Base-by-base conservation (phyloP, 2,888 invertebrate genomes). In the Mesorhabditis spiculigera region DNA sequence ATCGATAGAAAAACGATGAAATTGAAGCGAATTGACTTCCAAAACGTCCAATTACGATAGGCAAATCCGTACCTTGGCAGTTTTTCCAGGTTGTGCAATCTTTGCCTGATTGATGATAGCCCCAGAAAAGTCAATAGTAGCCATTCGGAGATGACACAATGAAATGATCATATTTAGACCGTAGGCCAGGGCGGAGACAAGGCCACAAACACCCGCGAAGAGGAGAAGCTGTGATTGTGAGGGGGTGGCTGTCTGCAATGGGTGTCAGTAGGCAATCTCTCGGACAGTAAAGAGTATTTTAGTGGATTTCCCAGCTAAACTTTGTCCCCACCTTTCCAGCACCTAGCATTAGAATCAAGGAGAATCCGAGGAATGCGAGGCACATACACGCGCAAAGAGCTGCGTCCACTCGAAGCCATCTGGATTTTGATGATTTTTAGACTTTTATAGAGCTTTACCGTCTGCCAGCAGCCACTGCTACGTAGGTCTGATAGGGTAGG, bases 401-500 rank as follows among this genome's bases (percentile, higher is more conserved):
- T n/a, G 58, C 58, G 58, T 50, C 58, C 1, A 50, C 58, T 50
- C 58, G 8, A 10, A 50, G 58, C 58, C 58, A 50, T 50, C 58
- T 50, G n/a, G n/a, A 50, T n/a, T 10, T 50, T 50, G 8, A 10
- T 10, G n/a, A n/a, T 50, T 50, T 50, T n/a, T 50, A 50, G 58
- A 50, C 58, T 10, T 50, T 50, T 13, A 50, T n/a, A 50, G n/a
- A 13, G 10, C 10, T 50, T 50, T n/a, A 50, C 58, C 58, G 8
- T n/a, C 58, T 50, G 8, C 58, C 58, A 13, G 58, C 58, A 50
- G 58, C 58, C 58, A 50, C 58, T 50, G 58, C 58, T n/a, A 50
- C n/a, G 58, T 50, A 50, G 58, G 58, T 50, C n/a, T 50, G 58
- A 50, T 50, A 50, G 58, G 58, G 58, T 50, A 50, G n/a, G n/a